Evolutionary conservation across 2,888 invertebrate genomes (phyloP).

Genomic region (Eupithecia subfuscata): DNA sequence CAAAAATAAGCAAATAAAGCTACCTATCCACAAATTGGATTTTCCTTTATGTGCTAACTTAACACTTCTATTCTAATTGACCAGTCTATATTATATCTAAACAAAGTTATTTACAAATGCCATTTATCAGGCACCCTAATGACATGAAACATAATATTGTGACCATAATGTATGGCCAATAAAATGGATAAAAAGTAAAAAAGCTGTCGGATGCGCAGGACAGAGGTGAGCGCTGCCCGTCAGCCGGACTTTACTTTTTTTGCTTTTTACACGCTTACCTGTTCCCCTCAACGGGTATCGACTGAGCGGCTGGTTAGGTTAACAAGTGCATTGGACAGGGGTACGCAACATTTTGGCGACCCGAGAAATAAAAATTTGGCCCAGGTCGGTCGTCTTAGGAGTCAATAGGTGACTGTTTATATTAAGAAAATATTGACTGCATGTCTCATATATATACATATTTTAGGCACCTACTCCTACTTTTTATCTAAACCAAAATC

Average conservation of each 20-base stretch:
- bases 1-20: background rate
- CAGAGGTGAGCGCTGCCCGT: constrained; percentile 62
- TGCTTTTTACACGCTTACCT: constrained; percentile 78
- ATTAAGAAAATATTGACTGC: background rate
- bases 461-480: too few relatives aligned
- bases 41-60: constrained; percentile 20
- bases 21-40: background rate
- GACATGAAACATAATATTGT: constrained; percentile 40
- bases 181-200: constrained; percentile 48
- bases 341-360: constrained; percentile 58
- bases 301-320: constrained; percentile 71
- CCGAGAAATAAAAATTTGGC: background rate
- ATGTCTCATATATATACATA: background rate
- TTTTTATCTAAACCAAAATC: too few relatives aligned
- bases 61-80: constrained; percentile 26
- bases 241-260: constrained; percentile 68
- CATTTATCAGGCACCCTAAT: constrained; percentile 35
- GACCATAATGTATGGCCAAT: constrained; percentile 38
- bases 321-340: constrained; percentile 77
- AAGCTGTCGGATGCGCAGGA: constrained; percentile 43
- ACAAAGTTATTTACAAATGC: constrained; percentile 14
- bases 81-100: constrained; percentile 7
- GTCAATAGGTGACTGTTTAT: constrained; percentile 2
- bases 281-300: constrained; percentile 75
- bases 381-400: background rate